Percentiles rank a stretch among this genome's conserved stretches.
Evolutionary conservation across 1,140 invertebrate species (phyloP).

Genomic region (Pseudachorutes palmiensis): DNA sequence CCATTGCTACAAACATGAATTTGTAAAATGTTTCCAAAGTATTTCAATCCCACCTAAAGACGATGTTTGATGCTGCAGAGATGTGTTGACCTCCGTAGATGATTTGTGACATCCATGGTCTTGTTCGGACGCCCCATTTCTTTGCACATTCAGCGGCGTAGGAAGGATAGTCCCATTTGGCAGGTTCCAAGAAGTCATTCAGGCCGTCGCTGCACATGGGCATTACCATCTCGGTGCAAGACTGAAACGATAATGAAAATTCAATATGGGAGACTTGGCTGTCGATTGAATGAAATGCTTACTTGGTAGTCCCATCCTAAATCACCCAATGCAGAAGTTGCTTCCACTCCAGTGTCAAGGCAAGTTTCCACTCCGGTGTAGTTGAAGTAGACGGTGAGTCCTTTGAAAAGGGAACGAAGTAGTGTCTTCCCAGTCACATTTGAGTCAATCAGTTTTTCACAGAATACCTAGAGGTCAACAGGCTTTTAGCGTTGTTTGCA

Average conservation of each 20-base stretch:
- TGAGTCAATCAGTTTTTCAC: conserved; percentile 49
- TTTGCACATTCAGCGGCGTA: conserved; percentile 59
- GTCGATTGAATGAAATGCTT: too few species aligned
- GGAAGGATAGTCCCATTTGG: conserved; percentile 62
- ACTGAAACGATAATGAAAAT: conserved; percentile 45
- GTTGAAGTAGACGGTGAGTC: conserved; percentile 69
- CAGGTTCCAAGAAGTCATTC: conserved; percentile 74
- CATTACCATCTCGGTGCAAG: conserved; percentile 94
- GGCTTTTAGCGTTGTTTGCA: neutral
- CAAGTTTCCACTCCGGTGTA: conserved; percentile 64
- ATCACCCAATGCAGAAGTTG: conserved; percentile 52
- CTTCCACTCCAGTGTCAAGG: conserved; percentile 49
- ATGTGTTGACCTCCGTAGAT: conserved; percentile 74
- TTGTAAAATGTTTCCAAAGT: neutral
- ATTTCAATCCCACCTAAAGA: conserved; percentile 57
- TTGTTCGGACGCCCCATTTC: conserved; percentile 59
- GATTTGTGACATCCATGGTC: conserved; percentile 56
- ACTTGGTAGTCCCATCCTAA: conserved; percentile 70
- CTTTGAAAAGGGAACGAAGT: conserved; percentile 55
- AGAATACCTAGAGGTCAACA: conserved; percentile 47
- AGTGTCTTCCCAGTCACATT: conserved; percentile 46
- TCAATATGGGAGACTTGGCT: neutral
- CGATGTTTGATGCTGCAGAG: conserved; percentile 64
- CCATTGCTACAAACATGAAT: conserved; percentile 62
- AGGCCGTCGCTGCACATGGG: conserved; percentile 71